A percentile compares a stretch with the other conserved stretches of the same genome.
Conservation (phyloP, 2,888 invertebrate species). For the Deroplatys truncata region DNA sequence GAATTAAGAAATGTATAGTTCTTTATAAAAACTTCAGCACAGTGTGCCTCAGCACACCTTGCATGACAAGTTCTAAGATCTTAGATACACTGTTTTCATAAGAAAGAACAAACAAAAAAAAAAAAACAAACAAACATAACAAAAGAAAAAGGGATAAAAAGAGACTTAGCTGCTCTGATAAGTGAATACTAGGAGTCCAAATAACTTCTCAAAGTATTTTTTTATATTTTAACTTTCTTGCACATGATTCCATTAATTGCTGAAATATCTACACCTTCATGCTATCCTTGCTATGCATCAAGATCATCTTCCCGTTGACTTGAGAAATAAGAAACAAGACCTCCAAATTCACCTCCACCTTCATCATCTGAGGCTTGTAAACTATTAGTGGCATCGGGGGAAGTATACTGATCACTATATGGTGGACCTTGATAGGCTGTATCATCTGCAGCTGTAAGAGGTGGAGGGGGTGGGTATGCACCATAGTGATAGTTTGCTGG, state of each 20-base stretch:
- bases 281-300: constrained; percentile 56
- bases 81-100: no score
- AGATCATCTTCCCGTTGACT: constrained; percentile 85
- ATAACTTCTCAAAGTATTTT: neutral
- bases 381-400: constrained; percentile 29
- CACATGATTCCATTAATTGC: neutral
- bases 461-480: constrained; percentile 44
- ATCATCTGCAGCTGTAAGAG: constrained; percentile 45
- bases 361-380: constrained; percentile 40
- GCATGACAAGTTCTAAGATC: neutral
- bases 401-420: constrained; percentile 36
- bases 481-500: constrained; percentile 49
- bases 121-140: no score
- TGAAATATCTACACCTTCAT: neutral
- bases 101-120: no score
- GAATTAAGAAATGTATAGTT: neutral
- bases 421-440: constrained; percentile 46
- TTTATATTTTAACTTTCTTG: neutral
- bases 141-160: neutral
- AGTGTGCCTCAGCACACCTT: neutral
- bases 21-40: neutral
- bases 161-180: neutral
- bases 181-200: neutral
- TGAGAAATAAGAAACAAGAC: constrained; percentile 87
- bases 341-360: constrained; percentile 75